Percentiles rank a stretch among this genome's conserved stretches.
These are phyloP conservation scores for Melolontha melolontha DNA, from an alignment of 2,888 invertebrate species.

Conservation along the genomic window DNA sequence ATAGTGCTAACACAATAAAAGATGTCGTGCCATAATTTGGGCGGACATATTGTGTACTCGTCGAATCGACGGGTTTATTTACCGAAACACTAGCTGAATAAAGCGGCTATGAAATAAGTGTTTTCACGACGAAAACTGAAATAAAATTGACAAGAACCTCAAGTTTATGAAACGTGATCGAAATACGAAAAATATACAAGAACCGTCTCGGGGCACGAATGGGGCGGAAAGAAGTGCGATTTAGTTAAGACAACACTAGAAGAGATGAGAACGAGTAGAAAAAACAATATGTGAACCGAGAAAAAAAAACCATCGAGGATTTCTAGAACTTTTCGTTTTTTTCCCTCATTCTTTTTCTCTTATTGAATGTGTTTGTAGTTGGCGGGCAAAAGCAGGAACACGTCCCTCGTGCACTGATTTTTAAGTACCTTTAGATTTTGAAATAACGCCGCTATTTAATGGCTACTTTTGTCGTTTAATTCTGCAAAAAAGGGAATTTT, in stretches of 20 bases:
- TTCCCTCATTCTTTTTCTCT: neutral
- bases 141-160: conserved; percentile 41
- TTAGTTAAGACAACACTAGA: conserved; percentile 35
- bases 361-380: conserved; percentile 1
- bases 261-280: conserved; percentile 28
- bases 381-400: neutral
- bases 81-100: conserved; percentile 39
- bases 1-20: conserved; percentile 35
- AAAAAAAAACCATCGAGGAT: conserved; percentile 15
- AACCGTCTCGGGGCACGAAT: neutral
- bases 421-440: conserved; percentile 3
- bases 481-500: too few relatives aligned
- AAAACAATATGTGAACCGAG: conserved; percentile 25
- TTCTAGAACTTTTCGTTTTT: conserved; percentile 17
- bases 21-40: conserved; percentile 33
- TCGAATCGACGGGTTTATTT: conserved; percentile 39
- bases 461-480: too few relatives aligned
- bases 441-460: too few relatives aligned
- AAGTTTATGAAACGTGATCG: conserved; percentile 43
- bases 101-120: conserved; percentile 37
- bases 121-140: conserved; percentile 41
- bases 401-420: conserved; percentile 4
- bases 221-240: conserved; percentile 19
- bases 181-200: conserved; percentile 29
- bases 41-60: conserved; percentile 39